Conservation (phyloP, 2,797 vertebrate genomes). For the Chelidonichthys spinosus region DNA sequence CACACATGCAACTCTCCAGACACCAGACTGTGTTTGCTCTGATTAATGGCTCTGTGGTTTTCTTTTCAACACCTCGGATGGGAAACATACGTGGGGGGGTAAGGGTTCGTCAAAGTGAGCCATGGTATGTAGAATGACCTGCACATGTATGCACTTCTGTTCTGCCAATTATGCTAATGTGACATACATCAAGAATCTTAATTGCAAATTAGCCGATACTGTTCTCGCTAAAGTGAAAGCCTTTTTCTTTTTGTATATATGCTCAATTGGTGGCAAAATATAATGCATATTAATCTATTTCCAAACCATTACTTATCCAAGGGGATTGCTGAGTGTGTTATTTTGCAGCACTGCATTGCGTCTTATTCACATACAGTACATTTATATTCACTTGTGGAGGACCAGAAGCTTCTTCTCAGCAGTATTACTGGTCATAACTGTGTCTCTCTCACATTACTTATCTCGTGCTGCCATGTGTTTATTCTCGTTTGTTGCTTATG, state of each 20-base stretch:
- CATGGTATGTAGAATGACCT: constrained; percentile 15
- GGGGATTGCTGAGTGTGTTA: constrained; percentile 41
- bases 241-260: constrained; percentile 1
- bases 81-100: background rate
- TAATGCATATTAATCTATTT: constrained; percentile 43
- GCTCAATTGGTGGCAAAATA: constrained; percentile 37
- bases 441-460: background rate
- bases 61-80: constrained; percentile 25
- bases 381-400: constrained; percentile 5
- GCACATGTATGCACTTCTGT: constrained; percentile 38
- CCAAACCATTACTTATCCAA: constrained; percentile 40
- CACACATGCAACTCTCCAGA: constrained; percentile 35
- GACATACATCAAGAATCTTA: constrained; percentile 36
- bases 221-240: constrained; percentile 7
- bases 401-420: background rate
- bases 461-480: background rate
- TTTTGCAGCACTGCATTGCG: constrained; percentile 31
- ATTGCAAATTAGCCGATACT: constrained; percentile 50
- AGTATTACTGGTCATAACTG: background rate
- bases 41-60: constrained; percentile 54
- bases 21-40: constrained; percentile 30
- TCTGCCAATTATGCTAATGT: constrained; percentile 51
- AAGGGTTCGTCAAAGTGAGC: constrained; percentile 20
- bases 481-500: no score
- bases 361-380: constrained; percentile 29